Base-by-base conservation (phyloP, 2,113 vertebrate genomes). In the Cyprinodon variegatus region DNA sequence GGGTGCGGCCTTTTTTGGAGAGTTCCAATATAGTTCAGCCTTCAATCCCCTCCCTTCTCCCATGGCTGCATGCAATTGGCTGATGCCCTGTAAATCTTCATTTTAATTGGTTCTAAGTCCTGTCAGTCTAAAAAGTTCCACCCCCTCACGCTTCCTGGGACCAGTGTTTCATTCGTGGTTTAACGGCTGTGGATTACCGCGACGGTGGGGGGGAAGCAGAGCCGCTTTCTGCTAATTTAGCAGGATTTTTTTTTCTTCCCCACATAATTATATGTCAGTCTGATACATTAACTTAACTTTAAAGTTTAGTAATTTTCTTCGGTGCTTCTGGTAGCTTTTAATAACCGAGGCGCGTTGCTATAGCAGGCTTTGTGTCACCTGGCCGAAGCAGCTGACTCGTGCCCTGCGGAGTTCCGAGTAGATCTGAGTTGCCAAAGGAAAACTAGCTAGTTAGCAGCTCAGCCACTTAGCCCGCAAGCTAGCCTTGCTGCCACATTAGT, bases 381-480 rank as follows among this genome's bases (percentile, higher is more conserved):
- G 68, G 45, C 46, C 61, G 61, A 67, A 73, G 70, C 74, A 72
- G 69, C 71, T 78, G 80, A 77, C 60, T 75, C 64, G 38, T 37
- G 71, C 74, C 65, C 64, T 9, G 41, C 36, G 6, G 68, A 72
- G 72, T 81, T 70, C 57, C 61, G 71, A 72, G 78, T 48, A 72
- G 72, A 83, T 70, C 57, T 61, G 71, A 72, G 78, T 48, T 68
- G 50, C 66, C 53, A 46, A 76, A 45, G 36, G 82, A 73, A 76
- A 82, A 76, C 76, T 74, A 76, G 46, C 79, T 84, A 79, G 74
- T 82, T 86, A 84, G 86, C 85, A 72, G 59, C 59, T 74, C 65
- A 72, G 67, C 62, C 66, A 66, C 70, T 83, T 86, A 86, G 81
- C 79, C 74, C 77, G 86, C 29, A 70, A 73, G 86, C 83, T 78